Evolutionary conservation across 2,797 vertebrate genomes (phyloP), one percentile per base, ranked within the genome.

Genomic region (Catharus ustulatus): DNA sequence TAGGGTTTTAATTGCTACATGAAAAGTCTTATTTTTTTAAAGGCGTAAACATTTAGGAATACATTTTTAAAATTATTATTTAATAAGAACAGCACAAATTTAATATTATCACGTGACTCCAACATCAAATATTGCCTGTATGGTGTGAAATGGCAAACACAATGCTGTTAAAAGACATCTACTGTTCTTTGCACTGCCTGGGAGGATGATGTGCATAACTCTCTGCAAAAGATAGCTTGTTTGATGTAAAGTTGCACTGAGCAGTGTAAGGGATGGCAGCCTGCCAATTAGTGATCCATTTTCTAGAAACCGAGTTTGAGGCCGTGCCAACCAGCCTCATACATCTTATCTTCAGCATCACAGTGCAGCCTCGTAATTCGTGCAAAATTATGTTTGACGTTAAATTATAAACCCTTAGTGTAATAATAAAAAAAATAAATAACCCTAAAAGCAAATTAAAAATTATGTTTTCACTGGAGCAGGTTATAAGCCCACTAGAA

Each of bases 381-480:
- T 95, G 94, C 97, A 97, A 97, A 98, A 98, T 98, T 97, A 96
- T 97, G 96, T 98, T 98, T 98, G 97, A 98, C 97, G 92, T 98
- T 98, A 98, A 98, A 98, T 98, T 98, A 98, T 98, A 98, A 98
- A 97, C 97, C 97, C 97, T 98, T 97, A 97, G 97, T 61, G 77
- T 97, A 98, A 98, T 97, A 98, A 98, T 97, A 98, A 98, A 98
- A 98, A 92, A 98, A 98, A 98, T 98, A 98, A 98, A 98, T 98
- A 98, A 97, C 94, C 92, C 93, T 97, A 97, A 98, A 97, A 98
- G 97, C 97, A 98, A 98, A 98, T 98, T 98, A 98, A 98, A 98
- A 98, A 98, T 95, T 97, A 97, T 98, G 97, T 98, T 98, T 98
- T 98, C 97, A 95, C 97, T 98, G 98, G 97, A 98, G 97, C 97